Evolutionary conservation across 2,888 invertebrate species (phyloP), one percentile per base, ranked within the genome.

Genomic region (Graphium colonna): DNA sequence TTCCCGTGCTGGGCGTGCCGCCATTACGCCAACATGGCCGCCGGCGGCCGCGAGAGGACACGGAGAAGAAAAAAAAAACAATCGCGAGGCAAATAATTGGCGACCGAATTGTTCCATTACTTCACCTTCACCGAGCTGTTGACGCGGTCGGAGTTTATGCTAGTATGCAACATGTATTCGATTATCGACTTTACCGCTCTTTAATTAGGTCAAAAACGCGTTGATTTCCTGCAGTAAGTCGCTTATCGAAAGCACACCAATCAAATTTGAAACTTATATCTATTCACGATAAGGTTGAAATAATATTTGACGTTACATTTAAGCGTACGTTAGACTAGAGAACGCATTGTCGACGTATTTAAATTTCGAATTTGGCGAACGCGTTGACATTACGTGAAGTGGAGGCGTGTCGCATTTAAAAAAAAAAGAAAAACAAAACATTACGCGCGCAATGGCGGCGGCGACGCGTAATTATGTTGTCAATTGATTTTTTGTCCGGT

Each of bases 21-120:
- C 67, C 73, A 68, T 72, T 69, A 26, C 66, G 56, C 21, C 79
- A 83, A 84, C 65, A 83, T 83, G 83, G 83, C 82, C 58, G 75
- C 66, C 62, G 57, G 60, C 62, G 26, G 10, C 33, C 9, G 7
- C 26, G 4, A 26, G 26, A 33, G 33, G 10, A n/a, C 4, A 33
- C 4, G 9, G 2, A 7, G 33, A 67, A 73, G 77, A 79, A 80
- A 75, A 71, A 67, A 61, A 57, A 13, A 62, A 69, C 73, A 72
- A 76, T 69, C 73, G 73, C 71, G 66, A 67, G 64, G n/a, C n/a
- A 66, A 70, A 79, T 79, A 80, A 82, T 80, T 78, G 73, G 4
- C 66, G 59, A 62, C 61, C 73, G 77, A 82, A 82, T 81, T 80
- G 75, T 80, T 79, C 76, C 77, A 80, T 81, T 80, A 81, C 69